Percentiles rank a stretch among this genome's conserved stretches.
These are phyloP conservation scores for Pteruthius melanotis DNA, from an alignment of 2,113 vertebrate species.

Conservation along the genomic window DNA sequence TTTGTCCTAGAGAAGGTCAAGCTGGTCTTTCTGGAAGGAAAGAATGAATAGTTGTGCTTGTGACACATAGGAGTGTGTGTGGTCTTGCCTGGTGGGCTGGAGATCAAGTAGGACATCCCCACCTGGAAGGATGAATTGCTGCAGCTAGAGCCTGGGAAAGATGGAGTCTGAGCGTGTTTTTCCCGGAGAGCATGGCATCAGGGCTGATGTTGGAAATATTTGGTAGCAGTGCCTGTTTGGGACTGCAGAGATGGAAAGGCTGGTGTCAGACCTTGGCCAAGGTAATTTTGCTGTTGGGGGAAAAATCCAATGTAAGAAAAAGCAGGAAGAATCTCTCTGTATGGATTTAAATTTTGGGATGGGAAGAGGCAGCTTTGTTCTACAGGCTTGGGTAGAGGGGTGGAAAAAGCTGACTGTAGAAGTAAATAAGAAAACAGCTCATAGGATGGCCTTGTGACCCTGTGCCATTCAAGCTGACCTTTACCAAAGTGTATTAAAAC, in stretches of 20 bases:
- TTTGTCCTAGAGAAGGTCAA: neutral
- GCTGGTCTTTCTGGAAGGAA: neutral
- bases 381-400: neutral
- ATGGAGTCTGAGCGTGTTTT: neutral
- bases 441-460: neutral
- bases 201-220: neutral
- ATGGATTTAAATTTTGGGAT: neutral
- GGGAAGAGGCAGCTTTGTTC: neutral
- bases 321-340: neutral
- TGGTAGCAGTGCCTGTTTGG: neutral
- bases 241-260: neutral
- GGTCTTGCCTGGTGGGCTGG: neutral
- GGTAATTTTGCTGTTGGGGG: neutral
- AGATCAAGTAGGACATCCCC: neutral
- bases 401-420: neutral
- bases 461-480: constrained; percentile 37
- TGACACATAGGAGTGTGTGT: no score
- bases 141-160: neutral
- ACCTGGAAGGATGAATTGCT: neutral
- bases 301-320: neutral
- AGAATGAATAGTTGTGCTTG: neutral
- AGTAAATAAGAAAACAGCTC: neutral
- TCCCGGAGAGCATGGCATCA: fast-evolving
- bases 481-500: constrained; percentile 43
- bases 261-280: neutral